Evolutionary conservation across 1,140 invertebrate species (phyloP).

Genomic region (Hypothenemus hampei): DNA sequence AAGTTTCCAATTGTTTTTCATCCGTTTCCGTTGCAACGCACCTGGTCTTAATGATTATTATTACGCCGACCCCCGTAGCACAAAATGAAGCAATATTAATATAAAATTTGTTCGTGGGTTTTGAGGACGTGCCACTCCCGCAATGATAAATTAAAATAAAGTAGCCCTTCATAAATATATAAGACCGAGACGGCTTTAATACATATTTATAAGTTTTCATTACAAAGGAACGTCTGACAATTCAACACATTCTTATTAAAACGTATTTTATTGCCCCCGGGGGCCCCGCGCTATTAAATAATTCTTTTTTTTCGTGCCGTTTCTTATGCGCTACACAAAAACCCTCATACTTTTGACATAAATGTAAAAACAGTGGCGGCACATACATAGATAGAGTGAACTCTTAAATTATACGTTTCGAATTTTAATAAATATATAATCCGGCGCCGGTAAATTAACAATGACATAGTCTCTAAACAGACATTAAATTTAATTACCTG

Average conservation of each 20-base stretch:
- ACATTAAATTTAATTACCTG: constrained; percentile 18
- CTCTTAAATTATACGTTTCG: too few relatives aligned
- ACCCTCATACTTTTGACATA: constrained; percentile 7
- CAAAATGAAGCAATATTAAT: too few relatives aligned
- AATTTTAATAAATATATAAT: too few relatives aligned
- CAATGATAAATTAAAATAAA: constrained; percentile 25
- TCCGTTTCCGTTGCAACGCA: background rate
- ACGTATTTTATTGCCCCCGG: constrained; percentile 24
- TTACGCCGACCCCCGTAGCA: too few relatives aligned
- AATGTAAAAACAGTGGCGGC: constrained; percentile 1
- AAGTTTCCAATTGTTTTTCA: background rate
- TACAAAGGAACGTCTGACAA: constrained; percentile 24
- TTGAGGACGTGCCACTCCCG: background rate
- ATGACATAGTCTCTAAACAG: constrained; percentile 12
- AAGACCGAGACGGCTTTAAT: constrained; percentile 11
- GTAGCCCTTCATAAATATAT: constrained; percentile 9
- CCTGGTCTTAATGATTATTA: background rate
- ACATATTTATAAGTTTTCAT: constrained; percentile 27
- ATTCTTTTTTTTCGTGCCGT: constrained; percentile 8
- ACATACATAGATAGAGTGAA: too few relatives aligned
- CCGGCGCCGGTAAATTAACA: constrained; percentile 21
- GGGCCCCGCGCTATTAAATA: constrained; percentile 18
- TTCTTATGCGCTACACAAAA: constrained; percentile 6
- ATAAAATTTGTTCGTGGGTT: too few relatives aligned
- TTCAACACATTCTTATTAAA: constrained; percentile 28